Evolutionary conservation across 1,140 invertebrate species (phyloP).

Genomic region (Hyposmocoma kahamanoa): DNA sequence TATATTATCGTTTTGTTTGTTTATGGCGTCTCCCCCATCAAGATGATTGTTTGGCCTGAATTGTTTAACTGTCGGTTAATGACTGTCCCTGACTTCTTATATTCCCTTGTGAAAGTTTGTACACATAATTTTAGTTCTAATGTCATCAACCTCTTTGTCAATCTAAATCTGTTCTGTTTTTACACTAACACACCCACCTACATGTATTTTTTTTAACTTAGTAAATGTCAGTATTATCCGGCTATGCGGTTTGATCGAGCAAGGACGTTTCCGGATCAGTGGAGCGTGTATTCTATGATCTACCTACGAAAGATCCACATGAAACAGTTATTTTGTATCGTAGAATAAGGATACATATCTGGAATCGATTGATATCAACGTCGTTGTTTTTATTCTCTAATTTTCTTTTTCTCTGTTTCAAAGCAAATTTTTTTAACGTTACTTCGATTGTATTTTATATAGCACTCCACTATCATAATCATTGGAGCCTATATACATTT

Average conservation of each 20-base stretch:
- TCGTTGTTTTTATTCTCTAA: neutral
- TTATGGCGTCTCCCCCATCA: constrained; percentile 27
- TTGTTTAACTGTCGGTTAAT: constrained; percentile 46
- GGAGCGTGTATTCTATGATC: constrained; percentile 18
- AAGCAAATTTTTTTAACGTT: neutral
- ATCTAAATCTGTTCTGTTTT: no score
- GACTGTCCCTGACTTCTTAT: constrained; percentile 39
- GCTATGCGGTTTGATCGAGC: neutral
- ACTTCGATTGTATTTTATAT: neutral
- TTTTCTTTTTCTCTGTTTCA: neutral
- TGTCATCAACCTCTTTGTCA: no score
- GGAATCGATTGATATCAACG: neutral
- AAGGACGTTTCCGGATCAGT: constrained; percentile 20
- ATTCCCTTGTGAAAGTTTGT: constrained; percentile 12
- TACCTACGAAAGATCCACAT: neutral
- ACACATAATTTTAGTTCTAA: constrained; percentile 16
- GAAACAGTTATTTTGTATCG: neutral
- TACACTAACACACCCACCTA: no score
- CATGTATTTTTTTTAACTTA: no score
- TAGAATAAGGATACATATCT: neutral
- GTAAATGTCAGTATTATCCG: neutral
- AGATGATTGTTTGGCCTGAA: constrained; percentile 41
- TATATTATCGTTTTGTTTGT: constrained; percentile 21
- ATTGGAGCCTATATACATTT: neutral
- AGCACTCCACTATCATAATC: neutral